Conservation (phyloP, 2,888 invertebrate genomes). For the Scelioninae gen. 1 region DNA sequence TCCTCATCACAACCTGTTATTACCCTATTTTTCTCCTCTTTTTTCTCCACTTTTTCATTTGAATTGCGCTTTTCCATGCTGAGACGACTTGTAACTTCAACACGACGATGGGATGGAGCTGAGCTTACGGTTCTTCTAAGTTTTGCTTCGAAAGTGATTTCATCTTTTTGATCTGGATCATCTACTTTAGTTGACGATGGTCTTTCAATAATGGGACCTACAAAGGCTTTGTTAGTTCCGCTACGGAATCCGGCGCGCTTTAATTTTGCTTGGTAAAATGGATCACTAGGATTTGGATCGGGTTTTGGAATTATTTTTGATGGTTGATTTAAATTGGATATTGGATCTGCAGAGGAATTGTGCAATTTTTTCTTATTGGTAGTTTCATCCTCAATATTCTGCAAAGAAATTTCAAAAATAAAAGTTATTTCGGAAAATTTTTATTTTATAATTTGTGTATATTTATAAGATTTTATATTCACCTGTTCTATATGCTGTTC, state of each 20-base stretch:
- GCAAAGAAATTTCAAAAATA: no score
- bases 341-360: no score
- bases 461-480: no score
- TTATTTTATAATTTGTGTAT: no score
- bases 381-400: no score
- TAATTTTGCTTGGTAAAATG: conserved; percentile 73
- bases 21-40: conserved; percentile 29
- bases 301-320: background rate
- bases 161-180: conserved; percentile 1
- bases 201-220: conserved; percentile 72
- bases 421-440: no score
- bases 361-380: no score
- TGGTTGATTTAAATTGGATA: background rate
- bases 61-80: conserved; percentile 50
- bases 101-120: conserved; percentile 77
- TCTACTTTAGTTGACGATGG: conserved; percentile 55
- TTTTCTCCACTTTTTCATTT: conserved; percentile 58
- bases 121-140: conserved; percentile 77
- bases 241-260: conserved; percentile 80
- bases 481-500: conserved; percentile 33
- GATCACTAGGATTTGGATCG: conserved; percentile 42
- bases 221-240: conserved; percentile 78
- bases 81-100: conserved; percentile 65
- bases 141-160: conserved; percentile 30
- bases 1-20: conserved; percentile 45